These are phyloP conservation scores for Gymnocypris eckloni DNA, from an alignment of 2,797 vertebrate genomes.

Conservation along the genomic window DNA sequence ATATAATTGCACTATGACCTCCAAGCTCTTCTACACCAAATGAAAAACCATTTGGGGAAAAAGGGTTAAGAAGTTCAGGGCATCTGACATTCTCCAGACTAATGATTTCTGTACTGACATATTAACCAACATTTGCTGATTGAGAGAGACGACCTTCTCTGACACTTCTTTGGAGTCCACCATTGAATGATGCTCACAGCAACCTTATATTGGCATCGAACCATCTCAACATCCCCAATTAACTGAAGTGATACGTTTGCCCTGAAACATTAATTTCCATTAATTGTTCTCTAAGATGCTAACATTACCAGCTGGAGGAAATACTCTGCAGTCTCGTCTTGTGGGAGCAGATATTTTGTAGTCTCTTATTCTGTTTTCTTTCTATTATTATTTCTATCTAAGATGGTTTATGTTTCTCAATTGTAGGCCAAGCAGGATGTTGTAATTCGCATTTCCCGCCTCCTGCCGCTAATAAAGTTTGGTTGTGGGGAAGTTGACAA, in stretches of 20 bases:
- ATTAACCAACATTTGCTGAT: slow-evolving; percentile 69
- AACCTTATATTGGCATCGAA: slow-evolving; percentile 69
- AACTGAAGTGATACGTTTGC: slow-evolving; percentile 56
- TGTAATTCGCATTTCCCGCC: background rate
- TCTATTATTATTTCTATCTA: background rate
- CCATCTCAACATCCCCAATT: slow-evolving; percentile 70
- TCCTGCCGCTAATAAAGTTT: background rate
- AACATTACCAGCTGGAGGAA: slow-evolving; percentile 60
- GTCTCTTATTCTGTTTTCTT: background rate
- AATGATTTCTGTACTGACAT: slow-evolving; percentile 67
- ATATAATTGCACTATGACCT: slow-evolving; percentile 36
- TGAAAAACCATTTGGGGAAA: slow-evolving; percentile 55
- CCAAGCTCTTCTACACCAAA: slow-evolving; percentile 56
- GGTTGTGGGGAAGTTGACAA: background rate
- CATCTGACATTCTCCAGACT: slow-evolving; percentile 57
- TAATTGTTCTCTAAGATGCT: slow-evolving; percentile 70
- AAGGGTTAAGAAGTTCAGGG: slow-evolving; percentile 59
- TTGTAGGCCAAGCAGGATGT: background rate
- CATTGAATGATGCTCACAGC: slow-evolving; percentile 63
- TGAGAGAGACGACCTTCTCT: slow-evolving; percentile 72
- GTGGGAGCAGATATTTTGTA: background rate
- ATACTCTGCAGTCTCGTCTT: slow-evolving; percentile 8
- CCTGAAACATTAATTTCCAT: slow-evolving; percentile 66
- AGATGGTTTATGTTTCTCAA: background rate
- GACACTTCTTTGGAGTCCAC: slow-evolving; percentile 63